Evolutionary conservation across 2,113 vertebrate species (phyloP).

Genomic region (Notothenia coriiceps): DNA sequence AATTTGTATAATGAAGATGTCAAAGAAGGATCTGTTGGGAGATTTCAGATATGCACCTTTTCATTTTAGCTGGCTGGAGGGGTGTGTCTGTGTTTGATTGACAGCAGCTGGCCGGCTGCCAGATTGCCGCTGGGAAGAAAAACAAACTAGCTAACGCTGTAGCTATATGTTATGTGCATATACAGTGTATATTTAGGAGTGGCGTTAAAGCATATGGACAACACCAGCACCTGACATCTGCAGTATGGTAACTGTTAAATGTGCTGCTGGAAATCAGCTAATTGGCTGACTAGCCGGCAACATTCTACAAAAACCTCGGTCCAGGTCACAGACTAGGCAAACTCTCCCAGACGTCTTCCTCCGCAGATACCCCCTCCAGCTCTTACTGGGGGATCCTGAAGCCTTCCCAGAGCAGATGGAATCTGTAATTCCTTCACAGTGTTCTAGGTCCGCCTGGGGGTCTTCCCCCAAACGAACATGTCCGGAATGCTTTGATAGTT

Average conservation of each 20-base stretch:
- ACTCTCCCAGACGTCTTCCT: neutral
- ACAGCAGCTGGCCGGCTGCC: neutral
- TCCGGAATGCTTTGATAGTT: neutral
- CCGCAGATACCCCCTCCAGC: conserved; percentile 15
- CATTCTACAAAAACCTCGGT: neutral
- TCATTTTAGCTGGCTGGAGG: neutral
- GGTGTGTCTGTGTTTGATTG: neutral
- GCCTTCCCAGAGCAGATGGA: neutral
- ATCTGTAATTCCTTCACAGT: neutral
- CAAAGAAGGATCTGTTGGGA: neutral
- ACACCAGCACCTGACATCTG: neutral
- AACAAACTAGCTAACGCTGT: neutral
- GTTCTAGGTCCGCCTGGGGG: conserved; percentile 13
- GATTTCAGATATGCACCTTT: neutral
- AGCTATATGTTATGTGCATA: neutral
- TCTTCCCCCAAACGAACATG: neutral
- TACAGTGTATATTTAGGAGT: neutral
- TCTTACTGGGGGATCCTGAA: conserved; percentile 2
- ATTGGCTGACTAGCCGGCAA: neutral
- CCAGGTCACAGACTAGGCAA: conserved; percentile 7
- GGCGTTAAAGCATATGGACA: neutral
- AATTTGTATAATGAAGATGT: neutral
- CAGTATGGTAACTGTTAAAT: neutral
- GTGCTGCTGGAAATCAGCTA: neutral
- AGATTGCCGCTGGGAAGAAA: neutral